Conservation (phyloP, 2,113 vertebrate species). For the pig (Sus scrofa) region T2T-Sscrofa CM000814.6:67184001-67184500, state of each 20-base stretch:
- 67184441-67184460: neutral
- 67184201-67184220: neutral
- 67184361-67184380: neutral
- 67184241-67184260: neutral
- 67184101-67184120: conserved; percentile 5
- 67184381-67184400: no score
- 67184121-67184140: conserved; percentile 7
- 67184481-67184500: neutral
- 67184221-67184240: neutral
- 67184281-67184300: neutral
- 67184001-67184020: neutral
- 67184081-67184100: conserved; percentile 16
- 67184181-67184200: neutral
- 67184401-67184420: neutral
- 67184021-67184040: accelerated
- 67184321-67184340: neutral
- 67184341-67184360: neutral
- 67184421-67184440: neutral
- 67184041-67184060: neutral
- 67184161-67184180: neutral
- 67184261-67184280: neutral
- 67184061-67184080: neutral
- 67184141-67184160: conserved; percentile 9
- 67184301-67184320: neutral
- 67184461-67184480: neutral